Evolutionary conservation across 2,888 invertebrate species (phyloP), one percentile per base, ranked within the genome.

Genomic region (Ornithoptera priamus): DNA sequence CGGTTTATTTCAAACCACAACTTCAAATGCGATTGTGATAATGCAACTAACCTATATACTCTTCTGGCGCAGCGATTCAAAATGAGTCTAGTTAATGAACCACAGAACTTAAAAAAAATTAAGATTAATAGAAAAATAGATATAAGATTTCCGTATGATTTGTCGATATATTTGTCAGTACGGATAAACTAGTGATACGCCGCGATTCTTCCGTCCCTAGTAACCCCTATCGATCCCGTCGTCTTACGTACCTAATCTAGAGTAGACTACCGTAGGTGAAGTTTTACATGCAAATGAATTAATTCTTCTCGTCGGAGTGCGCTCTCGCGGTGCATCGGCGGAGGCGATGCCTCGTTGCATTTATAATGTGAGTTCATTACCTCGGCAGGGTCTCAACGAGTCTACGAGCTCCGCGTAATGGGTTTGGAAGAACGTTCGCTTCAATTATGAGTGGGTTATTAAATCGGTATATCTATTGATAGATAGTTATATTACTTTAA

Each of bases 201-300:
- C 72, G 70, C 42, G 71, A 64, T 68, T 72, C 24, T 30, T 18
- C 56, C 58, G 66, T 80, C 79, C 77, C 78, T 79, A 81, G 74
- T 80, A 81, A 81, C 73, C 71, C 71, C 72, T 76, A 78, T 78
- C 77, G 75, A 77, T 75, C 75, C 71, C 68, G 65, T n/a, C 72
- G 77, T 79, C 77, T 80, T 78, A 79, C 82, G 78, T 77, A 81
- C 80, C 83, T 84, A 85, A 87, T 88, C 88, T 88, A 85, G 85
- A 84, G 83, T 78, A 85, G 85, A 77, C 75, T 75, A 76, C 81
- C 81, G 84, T 85, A 81, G 84, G 81, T 82, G 83, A 87, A 90
- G 87, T 91, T 90, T 90, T 90, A 89, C 89, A 91, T 90, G 92
- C 88, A 92, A 92, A 92, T 91, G 90, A 91, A 91, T 91, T 90